Percentiles rank a stretch among this genome's conserved stretches.
These are phyloP conservation scores for Clarias platycephalus DNA, from an alignment of 2,797 vertebrate species.

Conservation along the genomic window DNA sequence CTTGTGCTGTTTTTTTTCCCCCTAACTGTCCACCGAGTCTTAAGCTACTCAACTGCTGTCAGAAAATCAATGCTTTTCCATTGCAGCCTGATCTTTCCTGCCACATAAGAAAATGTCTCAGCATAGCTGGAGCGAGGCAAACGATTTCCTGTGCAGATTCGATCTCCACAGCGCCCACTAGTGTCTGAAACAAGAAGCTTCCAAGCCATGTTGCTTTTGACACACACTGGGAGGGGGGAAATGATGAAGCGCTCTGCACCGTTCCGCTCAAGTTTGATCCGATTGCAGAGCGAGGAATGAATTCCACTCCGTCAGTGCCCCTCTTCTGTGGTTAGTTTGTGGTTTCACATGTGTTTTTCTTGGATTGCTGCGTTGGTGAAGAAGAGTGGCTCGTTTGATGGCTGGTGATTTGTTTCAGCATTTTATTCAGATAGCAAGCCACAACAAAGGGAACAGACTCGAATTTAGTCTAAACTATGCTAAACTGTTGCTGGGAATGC, in stretches of 20 bases:
- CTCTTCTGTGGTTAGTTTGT: conserved; percentile 31
- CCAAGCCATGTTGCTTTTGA: conserved; percentile 18
- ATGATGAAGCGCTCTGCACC: conserved; percentile 22
- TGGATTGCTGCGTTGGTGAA: conserved; percentile 18
- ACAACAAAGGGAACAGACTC: conserved; percentile 36
- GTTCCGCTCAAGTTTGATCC: conserved; percentile 47
- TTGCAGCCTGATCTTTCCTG: conserved; percentile 27
- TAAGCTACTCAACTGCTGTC: conserved; percentile 25
- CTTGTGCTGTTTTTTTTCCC: neutral
- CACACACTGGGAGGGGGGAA: conserved; percentile 25
- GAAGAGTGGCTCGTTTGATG: conserved; percentile 35
- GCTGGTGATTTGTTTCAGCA: conserved; percentile 46
- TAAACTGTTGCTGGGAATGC: conserved; percentile 35
- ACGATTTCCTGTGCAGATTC: conserved; percentile 34
- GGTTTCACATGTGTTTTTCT: conserved; percentile 46
- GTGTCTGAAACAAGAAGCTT: conserved; percentile 43
- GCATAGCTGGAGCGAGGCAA: conserved; percentile 37
- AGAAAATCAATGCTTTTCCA: conserved; percentile 41
- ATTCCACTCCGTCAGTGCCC: conserved; percentile 24
- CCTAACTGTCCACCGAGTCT: conserved; percentile 2
- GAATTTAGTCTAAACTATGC: conserved; percentile 42
- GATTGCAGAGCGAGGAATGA: conserved; percentile 35
- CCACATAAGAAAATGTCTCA: conserved; percentile 18
- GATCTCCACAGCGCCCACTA: conserved; percentile 45
- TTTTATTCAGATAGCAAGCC: conserved; percentile 43